These are phyloP conservation scores for Pavo muticus DNA, from an alignment of 2,113 vertebrate genomes.

Conservation along the genomic window DNA sequence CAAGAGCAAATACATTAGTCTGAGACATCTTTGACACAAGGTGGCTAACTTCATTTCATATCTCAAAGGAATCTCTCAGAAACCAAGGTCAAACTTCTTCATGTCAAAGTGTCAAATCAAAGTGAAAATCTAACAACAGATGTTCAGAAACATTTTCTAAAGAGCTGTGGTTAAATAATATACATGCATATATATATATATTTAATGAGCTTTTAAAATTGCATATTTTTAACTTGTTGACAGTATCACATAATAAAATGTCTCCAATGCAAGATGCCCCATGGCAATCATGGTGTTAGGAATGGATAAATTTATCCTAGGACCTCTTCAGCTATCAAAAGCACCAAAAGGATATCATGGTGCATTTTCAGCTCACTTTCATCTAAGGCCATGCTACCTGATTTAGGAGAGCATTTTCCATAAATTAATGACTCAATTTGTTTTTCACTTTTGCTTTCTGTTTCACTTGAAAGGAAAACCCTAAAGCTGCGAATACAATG, in stretches of 20 bases:
- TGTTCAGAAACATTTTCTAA: neutral
- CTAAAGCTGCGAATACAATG: neutral
- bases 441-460: slow-evolving; percentile 12
- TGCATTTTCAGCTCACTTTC: neutral
- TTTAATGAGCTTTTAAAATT: neutral
- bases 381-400: neutral
- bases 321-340: neutral
- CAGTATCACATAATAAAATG: neutral
- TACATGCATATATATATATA: neutral
- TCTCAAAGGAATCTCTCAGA: neutral
- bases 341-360: neutral
- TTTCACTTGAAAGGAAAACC: slow-evolving; percentile 28
- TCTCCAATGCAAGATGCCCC: neutral
- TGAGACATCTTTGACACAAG: neutral
- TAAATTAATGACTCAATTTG: neutral
- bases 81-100: neutral
- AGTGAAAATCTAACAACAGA: neutral
- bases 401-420: neutral
- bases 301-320: neutral
- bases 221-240: neutral
- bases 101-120: neutral
- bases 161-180: neutral
- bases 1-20: neutral
- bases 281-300: accelerated
- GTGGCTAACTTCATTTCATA: neutral